Base-by-base conservation (phyloP, 2,888 invertebrate species). In the Belgica antarctica region DNA sequence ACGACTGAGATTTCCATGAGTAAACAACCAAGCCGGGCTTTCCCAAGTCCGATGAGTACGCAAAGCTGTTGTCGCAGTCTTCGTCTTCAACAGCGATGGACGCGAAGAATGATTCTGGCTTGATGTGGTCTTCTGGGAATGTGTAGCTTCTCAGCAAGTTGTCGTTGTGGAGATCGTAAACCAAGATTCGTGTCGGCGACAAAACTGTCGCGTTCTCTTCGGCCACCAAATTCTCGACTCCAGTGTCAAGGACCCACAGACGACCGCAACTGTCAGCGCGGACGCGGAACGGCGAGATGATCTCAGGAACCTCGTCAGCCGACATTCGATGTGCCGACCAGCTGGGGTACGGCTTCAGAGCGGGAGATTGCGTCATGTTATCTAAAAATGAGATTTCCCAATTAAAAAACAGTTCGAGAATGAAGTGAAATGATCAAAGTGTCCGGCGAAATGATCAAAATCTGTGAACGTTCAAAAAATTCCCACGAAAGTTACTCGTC, bases 211-310 rank as follows among this genome's bases (percentile, higher is more conserved):
- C 81, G 0, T 80, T 82, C 7, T 78, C 80, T 27, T 59, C 59
- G 5, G 78, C 81, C 1, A 88, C 76, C 59, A 86, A 83, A 71
- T 88, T 86, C 0, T 85, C 82, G 41, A 87, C 83, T 0, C 91
- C 90, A 1, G 87, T 87, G 76, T 92, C 92, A 57, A 91, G 77
- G 8, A 90, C 89, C 91, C 92, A 92, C 0, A 92, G 83, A 0
- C 90, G 84, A 12, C 86, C 87, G 76, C 92, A 92, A 62, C 83
- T 83, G 77, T 92, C 92, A 0, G 88, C 89, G 0, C 88, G 82
- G 1, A 89, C 81, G 5, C 90, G 82, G 78, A 88, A 90, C 0
- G 90, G 88, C 0, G 90, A 90, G 0, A 90, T 84, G 63, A 90
- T 84, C 76, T 89, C 88, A 0, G 83, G 82, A 1, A 81, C 82